phyloP scores from a whole-genome alignment of 1,140 invertebrate genomes.

The Zaprionus ornatus region DNA sequence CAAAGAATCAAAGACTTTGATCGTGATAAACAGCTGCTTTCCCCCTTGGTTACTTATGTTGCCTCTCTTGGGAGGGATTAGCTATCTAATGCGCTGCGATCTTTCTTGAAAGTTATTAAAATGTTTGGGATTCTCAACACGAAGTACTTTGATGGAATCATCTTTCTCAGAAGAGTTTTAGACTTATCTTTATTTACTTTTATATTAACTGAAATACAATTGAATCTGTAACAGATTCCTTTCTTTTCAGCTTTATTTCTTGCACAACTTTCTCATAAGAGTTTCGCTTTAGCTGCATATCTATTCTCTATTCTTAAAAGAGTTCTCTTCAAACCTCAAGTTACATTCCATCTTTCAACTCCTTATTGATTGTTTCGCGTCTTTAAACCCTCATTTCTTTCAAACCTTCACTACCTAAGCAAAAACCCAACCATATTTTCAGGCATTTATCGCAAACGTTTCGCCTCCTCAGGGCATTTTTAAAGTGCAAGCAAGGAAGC shows the following conservation, averaged over 20 bases:
- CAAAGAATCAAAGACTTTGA: neutral
- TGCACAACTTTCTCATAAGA: too few relatives aligned
- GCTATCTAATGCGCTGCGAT: neutral
- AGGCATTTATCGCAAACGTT: neutral
- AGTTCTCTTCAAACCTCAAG: too few relatives aligned
- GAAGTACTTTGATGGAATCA: too few relatives aligned
- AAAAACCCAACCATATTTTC: neutral
- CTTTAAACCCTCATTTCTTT: neutral
- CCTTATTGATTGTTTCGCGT: neutral
- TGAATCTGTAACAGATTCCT: too few relatives aligned
- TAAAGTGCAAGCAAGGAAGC: conserved; percentile 6
- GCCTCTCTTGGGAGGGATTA: neutral
- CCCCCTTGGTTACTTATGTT: neutral
- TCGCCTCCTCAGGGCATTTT: neutral
- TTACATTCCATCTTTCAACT: neutral
- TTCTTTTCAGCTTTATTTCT: too few relatives aligned
- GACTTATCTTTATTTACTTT: neutral
- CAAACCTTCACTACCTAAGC: neutral
- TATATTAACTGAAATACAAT: neutral
- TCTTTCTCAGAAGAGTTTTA: too few relatives aligned
- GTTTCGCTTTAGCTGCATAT: too few relatives aligned
- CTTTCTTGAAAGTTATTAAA: neutral
- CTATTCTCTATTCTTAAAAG: too few relatives aligned
- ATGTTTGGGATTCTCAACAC: too few relatives aligned
- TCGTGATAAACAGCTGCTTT: neutral